Conservation (phyloP, 2,888 invertebrate genomes). For the Pterostichus niger region DNA sequence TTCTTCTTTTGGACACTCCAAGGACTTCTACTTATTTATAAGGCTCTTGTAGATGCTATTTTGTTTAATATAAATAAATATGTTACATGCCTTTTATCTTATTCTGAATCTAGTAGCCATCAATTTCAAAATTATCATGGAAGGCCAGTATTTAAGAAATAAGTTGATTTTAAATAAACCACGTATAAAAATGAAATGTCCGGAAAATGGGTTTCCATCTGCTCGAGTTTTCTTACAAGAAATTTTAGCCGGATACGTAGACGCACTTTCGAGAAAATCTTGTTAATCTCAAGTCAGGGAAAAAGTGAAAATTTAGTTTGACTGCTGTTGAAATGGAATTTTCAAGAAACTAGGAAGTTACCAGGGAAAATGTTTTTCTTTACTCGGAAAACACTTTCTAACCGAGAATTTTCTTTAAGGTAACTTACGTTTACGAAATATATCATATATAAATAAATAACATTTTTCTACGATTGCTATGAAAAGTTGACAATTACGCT, state of each 20-base stretch:
- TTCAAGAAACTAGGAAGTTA: constrained; percentile 30
- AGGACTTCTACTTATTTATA: background rate
- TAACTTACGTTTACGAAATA: background rate
- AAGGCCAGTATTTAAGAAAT: no score
- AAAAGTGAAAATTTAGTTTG: constrained; percentile 40
- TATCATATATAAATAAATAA: no score
- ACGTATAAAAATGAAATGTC: background rate
- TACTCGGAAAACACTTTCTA: no score
- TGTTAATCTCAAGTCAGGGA: constrained; percentile 3
- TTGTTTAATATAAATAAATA: no score
- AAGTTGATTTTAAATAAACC: no score
- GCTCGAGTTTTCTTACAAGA: background rate
- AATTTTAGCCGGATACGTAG: background rate
- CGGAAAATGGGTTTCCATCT: background rate
- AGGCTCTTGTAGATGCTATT: no score
- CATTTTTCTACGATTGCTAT: no score
- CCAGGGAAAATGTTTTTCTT: background rate
- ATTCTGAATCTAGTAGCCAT: no score
- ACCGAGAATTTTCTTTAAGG: background rate
- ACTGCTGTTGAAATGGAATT: constrained; percentile 7
- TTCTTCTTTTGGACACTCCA: constrained; percentile 3
- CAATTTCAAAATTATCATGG: no score
- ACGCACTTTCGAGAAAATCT: constrained; percentile 17
- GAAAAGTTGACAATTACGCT: no score
- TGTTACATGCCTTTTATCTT: no score